phyloP scores from a whole-genome alignment of 2,888 invertebrate genomes.

The Drosophila birchii region DNA sequence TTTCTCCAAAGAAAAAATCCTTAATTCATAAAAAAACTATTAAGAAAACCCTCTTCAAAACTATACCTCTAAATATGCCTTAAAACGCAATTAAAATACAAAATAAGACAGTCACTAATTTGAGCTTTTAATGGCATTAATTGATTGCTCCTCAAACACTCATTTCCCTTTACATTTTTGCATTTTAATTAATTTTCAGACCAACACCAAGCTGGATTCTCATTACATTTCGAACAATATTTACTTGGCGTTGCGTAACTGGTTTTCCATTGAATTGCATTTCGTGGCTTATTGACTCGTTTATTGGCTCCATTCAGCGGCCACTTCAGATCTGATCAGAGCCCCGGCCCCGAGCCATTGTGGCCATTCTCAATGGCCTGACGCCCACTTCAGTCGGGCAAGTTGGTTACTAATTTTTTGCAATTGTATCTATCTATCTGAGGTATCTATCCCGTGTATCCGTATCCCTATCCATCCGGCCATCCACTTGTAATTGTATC shows the following conservation, averaged over 20 bases:
- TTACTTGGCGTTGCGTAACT: slow-evolving; percentile 23
- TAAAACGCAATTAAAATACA: neutral
- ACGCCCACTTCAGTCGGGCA: slow-evolving; percentile 44
- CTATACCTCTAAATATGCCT: too few species aligned
- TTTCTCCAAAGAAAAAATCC: neutral
- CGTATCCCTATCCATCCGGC: slow-evolving; percentile 22
- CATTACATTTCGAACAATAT: slow-evolving; percentile 24
- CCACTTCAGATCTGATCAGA: slow-evolving; percentile 46
- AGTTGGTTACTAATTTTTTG: slow-evolving; percentile 71
- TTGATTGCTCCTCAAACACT: neutral
- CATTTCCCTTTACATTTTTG: neutral
- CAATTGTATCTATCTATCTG: slow-evolving; percentile 62
- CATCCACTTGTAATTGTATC: slow-evolving; percentile 65
- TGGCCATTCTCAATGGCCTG: slow-evolving; percentile 37
- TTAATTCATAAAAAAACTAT: too few species aligned
- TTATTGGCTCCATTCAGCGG: slow-evolving; percentile 39
- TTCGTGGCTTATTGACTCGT: slow-evolving; percentile 30
- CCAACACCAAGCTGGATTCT: slow-evolving; percentile 16
- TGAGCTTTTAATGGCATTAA: neutral
- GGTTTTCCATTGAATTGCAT: slow-evolving; percentile 17
- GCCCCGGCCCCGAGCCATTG: slow-evolving; percentile 11
- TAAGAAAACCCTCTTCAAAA: neutral
- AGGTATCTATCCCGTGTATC: slow-evolving; percentile 17
- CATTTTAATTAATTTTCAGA: slow-evolving; percentile 19
- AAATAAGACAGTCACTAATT: too few species aligned